Base-by-base conservation (phyloP, 2,113 vertebrate species). In the Amphilophus citrinellus region DNA sequence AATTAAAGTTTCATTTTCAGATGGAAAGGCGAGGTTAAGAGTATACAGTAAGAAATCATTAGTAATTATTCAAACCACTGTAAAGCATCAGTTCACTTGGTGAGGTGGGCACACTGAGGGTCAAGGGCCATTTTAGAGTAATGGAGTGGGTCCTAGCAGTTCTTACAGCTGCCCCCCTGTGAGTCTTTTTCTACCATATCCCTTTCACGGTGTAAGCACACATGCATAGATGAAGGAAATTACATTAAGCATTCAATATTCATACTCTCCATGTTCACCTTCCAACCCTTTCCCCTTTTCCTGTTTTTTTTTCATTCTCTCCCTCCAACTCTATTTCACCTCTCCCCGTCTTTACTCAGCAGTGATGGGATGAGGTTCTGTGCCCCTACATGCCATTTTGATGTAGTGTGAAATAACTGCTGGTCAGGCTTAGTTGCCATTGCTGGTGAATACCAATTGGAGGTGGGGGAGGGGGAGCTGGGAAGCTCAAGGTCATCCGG, bases 401-500 rank as follows among this genome's bases (percentile, higher is more conserved):
- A 93, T 91, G 85, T 88, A 89, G 91, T 89, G 91, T 92, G 91
- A 94, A 95, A 92, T 93, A 91, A 92, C 85, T 83, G 82, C 87
- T 35, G 84, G 82, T 76, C 71, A 53, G 87, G 84, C 77, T 89
- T 56, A 61, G 66, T 75, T 62, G 53, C 39, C 82, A 82, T 79
- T 77, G 80, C 61, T 20, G 83, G 83, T 92, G 93, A 95, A 93
- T 91, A 90, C 81, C 85, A 89, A 92, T 89, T 88, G 3, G 84
- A 84, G 73, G 66, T 22, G 61, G 58, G 77, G 79, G 60, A 24
- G 71, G 6, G 6, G 37, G 35, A 37, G 35, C 35, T 15, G 65
- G 77, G 73, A 2, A 17, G 66, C 85, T 87, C 82, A 94, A 94
- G 94, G 94, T 94, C 93, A 92, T 84, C 78, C 10, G 60, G 84